Percentiles rank a stretch among this genome's conserved stretches.
Conservation (phyloP, 1,140 invertebrate genomes). For the Drosophila willistoni region DNA sequence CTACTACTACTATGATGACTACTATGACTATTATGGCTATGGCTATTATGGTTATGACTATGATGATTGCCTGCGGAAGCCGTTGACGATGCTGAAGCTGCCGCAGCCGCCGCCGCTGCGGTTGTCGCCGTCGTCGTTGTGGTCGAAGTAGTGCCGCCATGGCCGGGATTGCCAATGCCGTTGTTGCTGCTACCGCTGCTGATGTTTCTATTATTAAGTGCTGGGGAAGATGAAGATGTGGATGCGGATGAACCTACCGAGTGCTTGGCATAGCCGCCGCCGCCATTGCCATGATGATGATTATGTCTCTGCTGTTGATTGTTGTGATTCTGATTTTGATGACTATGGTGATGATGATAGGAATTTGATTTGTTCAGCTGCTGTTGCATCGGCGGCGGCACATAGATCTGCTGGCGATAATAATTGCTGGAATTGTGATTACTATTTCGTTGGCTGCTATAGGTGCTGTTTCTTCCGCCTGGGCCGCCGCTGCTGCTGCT, state of each 20-base stretch:
- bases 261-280: conserved; percentile 15
- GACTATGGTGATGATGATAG: conserved; percentile 41
- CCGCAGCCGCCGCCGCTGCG: not conserved
- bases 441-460: conserved; percentile 32
- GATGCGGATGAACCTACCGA: conserved; percentile 45
- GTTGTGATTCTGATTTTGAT: conserved; percentile 41
- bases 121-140: conserved; percentile 15
- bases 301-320: conserved; percentile 11
- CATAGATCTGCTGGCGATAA: conserved; percentile 79
- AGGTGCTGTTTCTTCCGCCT: conserved; percentile 37
- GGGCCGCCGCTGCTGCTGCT: not conserved
- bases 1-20: conserved; percentile 32
- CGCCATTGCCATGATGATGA: not conserved
- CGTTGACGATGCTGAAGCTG: not conserved
- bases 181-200: conserved; percentile 25
- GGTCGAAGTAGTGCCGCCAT: not conserved
- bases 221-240: conserved; percentile 28
- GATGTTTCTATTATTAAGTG: conserved; percentile 26
- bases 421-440: conserved; percentile 44
- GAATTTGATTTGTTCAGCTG: conserved; percentile 67
- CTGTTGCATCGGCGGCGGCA: conserved; percentile 79
- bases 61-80: conserved; percentile 2
- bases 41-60: conserved; percentile 10
- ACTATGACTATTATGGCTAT: conserved; percentile 11
- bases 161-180: not conserved